Conservation (phyloP, 2,113 vertebrate species). For the Peromyscus leucopus region DNA sequence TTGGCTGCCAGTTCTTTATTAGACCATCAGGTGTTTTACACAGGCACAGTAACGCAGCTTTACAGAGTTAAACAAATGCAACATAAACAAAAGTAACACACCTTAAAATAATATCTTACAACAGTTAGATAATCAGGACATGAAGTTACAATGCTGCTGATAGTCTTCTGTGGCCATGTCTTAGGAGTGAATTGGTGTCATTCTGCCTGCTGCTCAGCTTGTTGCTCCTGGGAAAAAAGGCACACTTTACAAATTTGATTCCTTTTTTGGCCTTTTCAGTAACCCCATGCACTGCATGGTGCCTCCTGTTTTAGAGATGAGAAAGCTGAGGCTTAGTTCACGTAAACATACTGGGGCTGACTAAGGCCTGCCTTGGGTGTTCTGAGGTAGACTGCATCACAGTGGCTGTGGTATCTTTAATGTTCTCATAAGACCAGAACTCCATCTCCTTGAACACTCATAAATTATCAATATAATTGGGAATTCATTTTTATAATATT, state of each 20-base stretch:
- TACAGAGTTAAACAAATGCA: no score
- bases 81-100: no score
- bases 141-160: not conserved
- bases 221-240: constrained; percentile 16
- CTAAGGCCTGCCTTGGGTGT: constrained; percentile 3
- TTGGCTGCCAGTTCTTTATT: no score
- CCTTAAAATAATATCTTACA: no score
- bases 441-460: not conserved
- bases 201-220: not conserved
- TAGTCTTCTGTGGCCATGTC: not conserved
- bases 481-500: constrained; percentile 50
- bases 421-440: not conserved
- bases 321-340: constrained; percentile 4
- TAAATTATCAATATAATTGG: not conserved
- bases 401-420: constrained; percentile 1
- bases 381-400: not conserved
- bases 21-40: no score
- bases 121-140: not conserved
- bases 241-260: constrained; percentile 10
- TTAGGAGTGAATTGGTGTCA: not conserved
- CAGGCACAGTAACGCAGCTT: no score
- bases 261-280: not conserved
- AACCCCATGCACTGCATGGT: not conserved
- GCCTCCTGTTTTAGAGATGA: constrained; percentile 43
- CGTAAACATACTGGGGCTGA: not conserved